phyloP scores from a whole-genome alignment of 1,140 invertebrate genomes.

The Dreissena polymorpha region DNA sequence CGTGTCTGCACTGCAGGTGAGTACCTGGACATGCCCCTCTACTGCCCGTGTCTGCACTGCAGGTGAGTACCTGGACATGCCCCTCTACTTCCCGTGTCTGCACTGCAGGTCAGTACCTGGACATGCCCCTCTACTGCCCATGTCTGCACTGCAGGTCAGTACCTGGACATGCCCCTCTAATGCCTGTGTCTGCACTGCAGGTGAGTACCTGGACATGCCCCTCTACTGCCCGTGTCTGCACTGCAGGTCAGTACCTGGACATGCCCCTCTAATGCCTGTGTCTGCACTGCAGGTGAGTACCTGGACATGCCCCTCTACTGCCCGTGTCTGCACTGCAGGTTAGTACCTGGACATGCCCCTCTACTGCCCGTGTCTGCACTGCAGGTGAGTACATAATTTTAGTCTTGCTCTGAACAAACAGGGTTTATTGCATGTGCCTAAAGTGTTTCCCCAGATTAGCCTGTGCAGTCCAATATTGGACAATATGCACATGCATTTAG shows the following conservation, averaged over 20 bases:
- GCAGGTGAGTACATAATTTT: slow-evolving; percentile 82
- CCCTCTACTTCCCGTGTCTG: slow-evolving; percentile 90
- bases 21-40: slow-evolving; percentile 94
- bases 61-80: slow-evolving; percentile 95
- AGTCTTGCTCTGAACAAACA: no score
- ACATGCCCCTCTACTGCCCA: slow-evolving; percentile 95
- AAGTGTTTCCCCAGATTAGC: no score
- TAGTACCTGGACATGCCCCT: slow-evolving; percentile 95
- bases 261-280: slow-evolving; percentile 96
- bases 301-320: slow-evolving; percentile 95
- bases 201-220: slow-evolving; percentile 94
- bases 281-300: slow-evolving; percentile 88
- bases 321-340: slow-evolving; percentile 90
- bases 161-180: slow-evolving; percentile 94
- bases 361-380: slow-evolving; percentile 91
- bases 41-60: slow-evolving; percentile 91
- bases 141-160: slow-evolving; percentile 90
- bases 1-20: slow-evolving; percentile 91
- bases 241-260: slow-evolving; percentile 89
- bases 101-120: slow-evolving; percentile 90
- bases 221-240: slow-evolving; percentile 91
- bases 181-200: slow-evolving; percentile 91
- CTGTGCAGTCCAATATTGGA: no score
- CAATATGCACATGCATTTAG: no score
- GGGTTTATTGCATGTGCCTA: no score